These are phyloP conservation scores for Clarias platycephalus DNA, from an alignment of 2,797 vertebrate species.

Conservation along the genomic window DNA sequence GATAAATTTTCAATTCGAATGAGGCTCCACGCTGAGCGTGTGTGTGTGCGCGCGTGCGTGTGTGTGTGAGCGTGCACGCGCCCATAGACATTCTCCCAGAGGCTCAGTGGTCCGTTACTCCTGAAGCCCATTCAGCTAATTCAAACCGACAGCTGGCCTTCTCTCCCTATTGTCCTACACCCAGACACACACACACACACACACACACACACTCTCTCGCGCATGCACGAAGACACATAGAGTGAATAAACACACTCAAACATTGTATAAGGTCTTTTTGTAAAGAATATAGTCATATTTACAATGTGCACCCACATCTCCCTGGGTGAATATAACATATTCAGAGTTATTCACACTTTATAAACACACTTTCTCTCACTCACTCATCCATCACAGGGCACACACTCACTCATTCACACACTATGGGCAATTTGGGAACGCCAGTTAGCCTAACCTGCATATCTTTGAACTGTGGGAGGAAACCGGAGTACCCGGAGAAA, in stretches of 20 bases:
- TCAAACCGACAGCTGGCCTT: slow-evolving; percentile 51
- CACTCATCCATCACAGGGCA: no score
- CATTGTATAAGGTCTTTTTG: background rate
- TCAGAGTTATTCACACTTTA: background rate
- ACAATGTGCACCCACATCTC: background rate
- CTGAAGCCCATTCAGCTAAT: slow-evolving; percentile 54
- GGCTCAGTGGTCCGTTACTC: slow-evolving; percentile 55
- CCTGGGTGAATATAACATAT: background rate
- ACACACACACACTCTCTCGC: slow-evolving; percentile 17
- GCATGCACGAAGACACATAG: slow-evolving; percentile 8
- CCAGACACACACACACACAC: background rate
- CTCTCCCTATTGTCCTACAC: slow-evolving; percentile 26
- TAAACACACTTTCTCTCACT: background rate
- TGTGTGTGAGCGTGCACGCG: slow-evolving; percentile 47
- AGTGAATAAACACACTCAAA: background rate
- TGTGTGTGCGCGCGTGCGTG: slow-evolving; percentile 53
- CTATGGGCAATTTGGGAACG: no score
- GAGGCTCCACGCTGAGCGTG: slow-evolving; percentile 72
- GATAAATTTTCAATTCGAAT: slow-evolving; percentile 79
- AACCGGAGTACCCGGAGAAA: no score
- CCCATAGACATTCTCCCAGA: slow-evolving; percentile 62
- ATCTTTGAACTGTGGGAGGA: no score
- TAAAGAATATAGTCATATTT: background rate
- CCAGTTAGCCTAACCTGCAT: no score
- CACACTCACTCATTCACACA: no score